Evolutionary conservation across 2,797 vertebrate species (phyloP).

Genomic region (Periophthalmus magnuspinnatus): DNA sequence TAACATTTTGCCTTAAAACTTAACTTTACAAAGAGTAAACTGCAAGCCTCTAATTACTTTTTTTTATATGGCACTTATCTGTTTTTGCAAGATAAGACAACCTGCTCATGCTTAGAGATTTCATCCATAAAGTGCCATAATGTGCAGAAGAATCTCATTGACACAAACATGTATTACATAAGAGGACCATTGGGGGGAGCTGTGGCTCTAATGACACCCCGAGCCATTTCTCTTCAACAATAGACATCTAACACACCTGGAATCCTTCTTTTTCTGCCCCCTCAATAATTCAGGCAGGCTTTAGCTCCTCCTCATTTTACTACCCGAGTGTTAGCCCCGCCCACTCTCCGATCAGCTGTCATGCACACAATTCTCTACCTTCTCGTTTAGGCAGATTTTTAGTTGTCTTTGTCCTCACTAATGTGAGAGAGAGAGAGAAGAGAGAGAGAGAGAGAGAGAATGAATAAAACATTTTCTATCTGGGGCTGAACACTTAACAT

Average conservation of each 20-base stretch:
- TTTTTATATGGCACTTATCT: no score
- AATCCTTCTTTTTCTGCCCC: not conserved
- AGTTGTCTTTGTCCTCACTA: not conserved
- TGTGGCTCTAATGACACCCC: slow-evolving; percentile 5
- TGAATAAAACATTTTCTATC: no score
- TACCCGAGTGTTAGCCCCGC: not conserved
- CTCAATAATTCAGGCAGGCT: not conserved
- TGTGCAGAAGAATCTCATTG: not conserved
- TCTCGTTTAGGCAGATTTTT: not conserved
- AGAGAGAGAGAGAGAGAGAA: no score
- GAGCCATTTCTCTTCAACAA: not conserved
- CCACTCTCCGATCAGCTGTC: not conserved
- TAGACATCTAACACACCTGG: not conserved
- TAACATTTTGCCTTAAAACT: no score
- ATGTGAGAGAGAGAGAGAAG: no score
- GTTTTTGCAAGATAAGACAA: no score
- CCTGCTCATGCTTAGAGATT: not conserved
- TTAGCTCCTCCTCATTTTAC: not conserved
- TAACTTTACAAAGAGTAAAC: no score
- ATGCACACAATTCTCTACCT: not conserved
- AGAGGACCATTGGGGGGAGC: not conserved
- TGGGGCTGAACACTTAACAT: no score
- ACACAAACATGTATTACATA: not conserved
- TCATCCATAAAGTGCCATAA: not conserved
- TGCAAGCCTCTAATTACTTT: no score